phyloP scores from a whole-genome alignment of 1,140 invertebrate genomes.

The Drosophila chauvacae region DNA sequence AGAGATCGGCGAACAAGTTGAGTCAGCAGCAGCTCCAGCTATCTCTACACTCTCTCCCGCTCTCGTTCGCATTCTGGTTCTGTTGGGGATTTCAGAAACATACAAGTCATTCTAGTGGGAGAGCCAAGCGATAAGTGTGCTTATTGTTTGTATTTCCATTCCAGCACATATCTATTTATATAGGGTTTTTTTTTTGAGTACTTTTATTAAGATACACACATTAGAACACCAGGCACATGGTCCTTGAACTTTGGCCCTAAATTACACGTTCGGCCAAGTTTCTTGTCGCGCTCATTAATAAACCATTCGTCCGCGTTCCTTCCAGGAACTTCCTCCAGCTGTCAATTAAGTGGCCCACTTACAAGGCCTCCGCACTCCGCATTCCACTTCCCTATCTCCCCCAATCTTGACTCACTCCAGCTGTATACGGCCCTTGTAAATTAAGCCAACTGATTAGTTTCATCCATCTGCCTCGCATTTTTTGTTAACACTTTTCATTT shows the following conservation, averaged over 20 bases:
- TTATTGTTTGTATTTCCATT: slow-evolving; percentile 28
- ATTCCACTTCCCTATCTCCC: slow-evolving; percentile 3
- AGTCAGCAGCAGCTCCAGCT: slow-evolving; percentile 27
- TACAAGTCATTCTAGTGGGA: slow-evolving; percentile 27
- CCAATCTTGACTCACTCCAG: slow-evolving; percentile 32
- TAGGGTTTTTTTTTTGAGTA: background rate
- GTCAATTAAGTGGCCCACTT: slow-evolving; percentile 41
- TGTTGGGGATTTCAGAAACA: slow-evolving; percentile 23
- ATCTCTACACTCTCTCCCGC: slow-evolving; percentile 14
- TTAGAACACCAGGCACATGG: slow-evolving; percentile 29
- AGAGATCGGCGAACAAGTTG: slow-evolving; percentile 44
- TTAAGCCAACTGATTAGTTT: slow-evolving; percentile 29
- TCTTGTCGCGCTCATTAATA: slow-evolving; percentile 34
- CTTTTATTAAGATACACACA: slow-evolving; percentile 41
- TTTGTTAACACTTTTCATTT: slow-evolving; percentile 21
- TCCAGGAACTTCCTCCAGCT: slow-evolving; percentile 30
- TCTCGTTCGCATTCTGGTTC: background rate
- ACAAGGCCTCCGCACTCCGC: background rate
- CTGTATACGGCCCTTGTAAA: slow-evolving; percentile 32
- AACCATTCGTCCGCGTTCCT: slow-evolving; percentile 25
- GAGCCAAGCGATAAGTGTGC: slow-evolving; percentile 31
- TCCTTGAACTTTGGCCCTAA: slow-evolving; percentile 46
- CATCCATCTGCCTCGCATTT: slow-evolving; percentile 2
- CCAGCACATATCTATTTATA: slow-evolving; percentile 4
- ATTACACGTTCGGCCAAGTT: slow-evolving; percentile 30